Base-by-base conservation (phyloP, 2,888 invertebrate genomes). In the Drosophila dives region DNA sequence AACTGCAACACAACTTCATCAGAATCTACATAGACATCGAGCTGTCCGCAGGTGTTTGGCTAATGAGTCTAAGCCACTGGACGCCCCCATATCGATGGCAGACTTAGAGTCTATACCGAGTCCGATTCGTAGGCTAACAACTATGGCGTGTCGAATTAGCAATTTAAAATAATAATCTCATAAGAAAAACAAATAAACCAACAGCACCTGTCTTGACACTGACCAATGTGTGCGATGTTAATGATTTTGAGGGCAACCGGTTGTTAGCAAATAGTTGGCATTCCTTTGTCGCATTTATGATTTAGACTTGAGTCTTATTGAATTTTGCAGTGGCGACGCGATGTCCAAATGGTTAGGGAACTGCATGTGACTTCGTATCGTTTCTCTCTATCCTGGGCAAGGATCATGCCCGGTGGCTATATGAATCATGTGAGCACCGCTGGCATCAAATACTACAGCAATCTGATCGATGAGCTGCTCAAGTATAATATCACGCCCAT, bases 371-470 rank as follows among this genome's bases (percentile, higher is more conserved):
- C 95, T 77, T 94, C 95, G 71, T 96, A 96, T 91, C 94, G 96
- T 49, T 96, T 96, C 91, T 96, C 96, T 0, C 94, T 96, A 80
- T 95, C 96, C 0, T 97, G 97, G 97, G 93, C 96, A 0, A 93
- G 97, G 58, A 94, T 97, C 54, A 92, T 97, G 75, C 96, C 97
- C 0, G 94, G 94, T 15, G 97, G 96, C 12, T 94, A 94, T 64
- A 94, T 94, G 15, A 95, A 95, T 83, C 90, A 94, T 26, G 93
- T 97, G 26, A 98, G 96, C 90, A 93, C 94, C 48, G 94, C 94
- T 3, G 98, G 97, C 23, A 94, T 98, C 15, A 93, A 95, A 66
- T 97, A 97, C 92, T 98, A 98, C 91, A 95, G 95, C 86, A 94
- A 95, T 77, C 92, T 98, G 51, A 96, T 98, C 61, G 94, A 96